These are phyloP conservation scores for Oligia latruncula DNA, from an alignment of 2,888 invertebrate genomes.

Conservation along the genomic window DNA sequence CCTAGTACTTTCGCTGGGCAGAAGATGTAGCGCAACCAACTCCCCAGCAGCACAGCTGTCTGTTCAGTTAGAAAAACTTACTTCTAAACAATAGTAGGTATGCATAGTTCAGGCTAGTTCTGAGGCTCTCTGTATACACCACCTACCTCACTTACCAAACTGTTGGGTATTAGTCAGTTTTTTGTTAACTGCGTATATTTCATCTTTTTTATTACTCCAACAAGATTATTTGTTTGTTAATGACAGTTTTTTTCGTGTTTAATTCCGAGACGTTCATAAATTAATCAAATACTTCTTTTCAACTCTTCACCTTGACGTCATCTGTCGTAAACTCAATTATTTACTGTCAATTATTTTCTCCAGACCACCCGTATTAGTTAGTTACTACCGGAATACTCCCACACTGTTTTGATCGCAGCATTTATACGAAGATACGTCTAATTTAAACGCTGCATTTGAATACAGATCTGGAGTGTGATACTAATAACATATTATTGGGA, in stretches of 20 bases:
- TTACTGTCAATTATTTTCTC: conserved; percentile 63
- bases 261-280: conserved; percentile 54
- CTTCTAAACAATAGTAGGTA: background rate
- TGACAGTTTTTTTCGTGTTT: conserved; percentile 56
- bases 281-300: conserved; percentile 60
- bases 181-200: conserved; percentile 53
- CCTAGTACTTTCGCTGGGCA: background rate
- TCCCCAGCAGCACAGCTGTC: background rate
- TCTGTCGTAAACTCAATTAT: conserved; percentile 61
- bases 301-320: conserved; percentile 61
- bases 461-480: conserved; percentile 59
- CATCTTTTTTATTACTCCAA: conserved; percentile 43
- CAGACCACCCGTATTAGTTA: conserved; percentile 60
- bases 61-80: background rate
- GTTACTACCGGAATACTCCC: conserved; percentile 62
- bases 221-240: conserved; percentile 54
- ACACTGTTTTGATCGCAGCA: conserved; percentile 61
- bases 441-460: conserved; percentile 64
- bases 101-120: conserved; percentile 12
- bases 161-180: conserved; percentile 50
- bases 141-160: conserved; percentile 37
- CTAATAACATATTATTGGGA: conserved; percentile 61
- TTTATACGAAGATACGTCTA: conserved; percentile 66
- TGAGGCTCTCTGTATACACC: conserved; percentile 4
- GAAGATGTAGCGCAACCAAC: background rate